Conservation (phyloP, 2,888 invertebrate species). For the Pristionchus exspectatus region DNA sequence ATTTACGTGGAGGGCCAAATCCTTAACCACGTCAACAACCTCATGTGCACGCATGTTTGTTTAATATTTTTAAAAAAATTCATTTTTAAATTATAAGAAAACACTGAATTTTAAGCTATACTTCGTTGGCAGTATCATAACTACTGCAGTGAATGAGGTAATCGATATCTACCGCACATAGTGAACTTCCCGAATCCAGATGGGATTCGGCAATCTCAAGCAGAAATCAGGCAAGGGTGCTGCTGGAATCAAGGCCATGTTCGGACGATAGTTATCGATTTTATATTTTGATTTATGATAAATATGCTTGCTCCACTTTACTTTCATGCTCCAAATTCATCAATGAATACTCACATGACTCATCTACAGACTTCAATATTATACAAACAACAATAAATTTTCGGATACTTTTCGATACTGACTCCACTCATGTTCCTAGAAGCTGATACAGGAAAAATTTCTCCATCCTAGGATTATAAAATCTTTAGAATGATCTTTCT, state of each 20-base stretch:
- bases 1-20: too few relatives aligned
- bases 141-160: not conserved
- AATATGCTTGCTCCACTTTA: not conserved
- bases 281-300: not conserved
- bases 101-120: not conserved
- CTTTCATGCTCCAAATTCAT: too few relatives aligned
- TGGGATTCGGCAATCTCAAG: constrained; percentile 43
- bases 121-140: not conserved
- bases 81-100: not conserved
- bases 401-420: too few relatives aligned
- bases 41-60: not conserved
- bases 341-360: not conserved
- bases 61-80: not conserved
- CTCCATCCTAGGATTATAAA: too few relatives aligned
- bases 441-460: too few relatives aligned
- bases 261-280: constrained; percentile 6
- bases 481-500: too few relatives aligned
- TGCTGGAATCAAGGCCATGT: constrained; percentile 18
- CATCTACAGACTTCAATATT: not conserved
- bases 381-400: not conserved
- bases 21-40: not conserved
- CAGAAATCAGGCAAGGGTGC: not conserved
- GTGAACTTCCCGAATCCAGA: not conserved
- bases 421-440: too few relatives aligned
- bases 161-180: constrained; percentile 6